Evolutionary conservation across 1,140 invertebrate genomes (phyloP), one percentile per base, ranked within the genome.

Genomic region (Apis mellifera): DNA sequence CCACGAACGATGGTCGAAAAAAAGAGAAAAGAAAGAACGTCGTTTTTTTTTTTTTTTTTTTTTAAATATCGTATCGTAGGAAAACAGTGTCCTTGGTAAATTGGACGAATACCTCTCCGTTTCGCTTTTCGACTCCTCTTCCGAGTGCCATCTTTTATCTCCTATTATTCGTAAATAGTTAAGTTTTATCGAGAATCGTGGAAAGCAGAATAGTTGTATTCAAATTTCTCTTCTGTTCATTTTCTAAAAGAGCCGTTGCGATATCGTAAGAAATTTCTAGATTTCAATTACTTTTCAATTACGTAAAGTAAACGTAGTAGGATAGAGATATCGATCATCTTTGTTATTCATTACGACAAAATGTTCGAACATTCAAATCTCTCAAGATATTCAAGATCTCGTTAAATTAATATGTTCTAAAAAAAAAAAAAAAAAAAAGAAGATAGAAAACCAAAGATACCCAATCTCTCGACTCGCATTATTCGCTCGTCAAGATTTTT

Each of bases 91-190:
- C 66, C 50, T 32, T 17, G 2, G 9, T 9, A 54, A 13, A 23
- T 70, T 52, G 15, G 0, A 42, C 11, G 32, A 57, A 26, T 23
- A 62, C 21, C 23, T 17, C 64, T 70, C 42, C 50, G 65, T 78
- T 64, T 64, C 23, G 48, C 57, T 75, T 62, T 3, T 9, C 48
- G n/a, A 64, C 9, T 8, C 62, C 23, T 9, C 21, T 15, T 26
- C 54, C 26, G 54, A 55, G 69, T 80, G 78, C 78, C 70, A 80
- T 80, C 69, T 60, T 48, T 23, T 80, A 64, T 60, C 54, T 57
- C 12, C 75, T 75, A 81, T 75, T 79, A 79, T 42, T 60, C 50
- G 17, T 75, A 81, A 42, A 9, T 19, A 62, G 19, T 66, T 65
- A 68, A 54, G n/a, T 32, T 50, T 48, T 48, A 59, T 64, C 73